phyloP scores from a whole-genome alignment of 2,797 vertebrate species.

The Lepus oiostolus region DNA sequence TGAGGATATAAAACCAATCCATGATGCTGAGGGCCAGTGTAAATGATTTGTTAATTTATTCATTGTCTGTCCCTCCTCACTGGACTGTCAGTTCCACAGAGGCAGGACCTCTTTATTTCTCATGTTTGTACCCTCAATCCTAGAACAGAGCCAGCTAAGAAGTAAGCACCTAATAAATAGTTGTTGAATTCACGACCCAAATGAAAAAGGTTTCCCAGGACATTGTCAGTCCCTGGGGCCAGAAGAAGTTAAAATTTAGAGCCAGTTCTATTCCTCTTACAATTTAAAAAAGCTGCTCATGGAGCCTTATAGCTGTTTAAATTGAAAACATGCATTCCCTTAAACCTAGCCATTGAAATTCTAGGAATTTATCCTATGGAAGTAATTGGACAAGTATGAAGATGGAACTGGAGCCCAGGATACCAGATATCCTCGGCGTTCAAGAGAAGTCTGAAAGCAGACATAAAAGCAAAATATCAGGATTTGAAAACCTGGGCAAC shows the following conservation, averaged over 20 bases:
- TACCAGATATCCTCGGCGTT: neutral
- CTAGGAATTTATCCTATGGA: neutral
- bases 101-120: neutral
- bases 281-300: neutral
- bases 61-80: neutral
- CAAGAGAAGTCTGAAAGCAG: neutral
- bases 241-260: neutral
- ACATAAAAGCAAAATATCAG: neutral
- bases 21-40: too few species aligned
- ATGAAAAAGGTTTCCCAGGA: neutral
- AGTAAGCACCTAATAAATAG: neutral
- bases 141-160: neutral
- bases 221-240: neutral
- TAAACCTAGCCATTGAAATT: neutral
- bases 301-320: neutral
- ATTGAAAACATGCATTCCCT: neutral
- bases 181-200: neutral
- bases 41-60: neutral
- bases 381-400: neutral
- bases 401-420: neutral
- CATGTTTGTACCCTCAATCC: neutral
- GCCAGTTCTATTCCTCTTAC: neutral
- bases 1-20: too few species aligned
- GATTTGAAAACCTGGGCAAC: neutral
- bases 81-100: neutral